These are phyloP conservation scores for Hassar affinis DNA, from an alignment of 2,113 vertebrate genomes.

Conservation along the genomic window DNA sequence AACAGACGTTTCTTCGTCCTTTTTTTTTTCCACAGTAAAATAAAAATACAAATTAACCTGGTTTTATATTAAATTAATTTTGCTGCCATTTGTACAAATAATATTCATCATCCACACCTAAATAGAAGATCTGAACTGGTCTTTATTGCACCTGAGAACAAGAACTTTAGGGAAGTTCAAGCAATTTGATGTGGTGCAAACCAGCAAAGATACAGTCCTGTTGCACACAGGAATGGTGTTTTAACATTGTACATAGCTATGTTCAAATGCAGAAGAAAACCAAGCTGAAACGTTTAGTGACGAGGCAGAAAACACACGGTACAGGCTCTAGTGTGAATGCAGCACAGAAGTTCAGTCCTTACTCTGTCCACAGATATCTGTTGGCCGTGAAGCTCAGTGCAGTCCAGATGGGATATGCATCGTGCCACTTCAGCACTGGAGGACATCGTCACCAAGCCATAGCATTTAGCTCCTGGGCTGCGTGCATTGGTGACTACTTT, in stretches of 20 bases:
- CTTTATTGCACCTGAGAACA: not conserved
- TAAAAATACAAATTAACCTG: not conserved
- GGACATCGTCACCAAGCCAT: constrained; percentile 95
- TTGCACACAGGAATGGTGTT: not conserved
- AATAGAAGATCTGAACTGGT: not conserved
- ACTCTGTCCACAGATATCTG: constrained; percentile 96
- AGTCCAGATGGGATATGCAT: constrained; percentile 91
- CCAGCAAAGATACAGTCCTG: not conserved
- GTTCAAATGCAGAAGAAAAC: not conserved
- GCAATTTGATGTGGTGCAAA: not conserved
- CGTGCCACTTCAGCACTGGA: constrained; percentile 88
- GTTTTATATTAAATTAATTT: not conserved
- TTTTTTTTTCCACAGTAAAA: not conserved
- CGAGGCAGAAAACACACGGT: not conserved
- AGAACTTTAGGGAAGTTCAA: not conserved
- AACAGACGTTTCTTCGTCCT: not conserved
- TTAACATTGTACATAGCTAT: not conserved
- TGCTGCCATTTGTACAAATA: not conserved
- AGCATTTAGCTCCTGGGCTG: constrained; percentile 94
- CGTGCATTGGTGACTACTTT: constrained; percentile 97
- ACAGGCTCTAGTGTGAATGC: not conserved
- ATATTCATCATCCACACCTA: not conserved
- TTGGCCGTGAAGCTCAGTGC: constrained; percentile 93
- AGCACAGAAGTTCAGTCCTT: constrained; percentile 49
- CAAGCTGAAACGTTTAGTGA: not conserved